Evolutionary conservation across 2,888 invertebrate genomes (phyloP), one percentile per base, ranked within the genome.

Genomic region (Darwinula stevensoni): DNA sequence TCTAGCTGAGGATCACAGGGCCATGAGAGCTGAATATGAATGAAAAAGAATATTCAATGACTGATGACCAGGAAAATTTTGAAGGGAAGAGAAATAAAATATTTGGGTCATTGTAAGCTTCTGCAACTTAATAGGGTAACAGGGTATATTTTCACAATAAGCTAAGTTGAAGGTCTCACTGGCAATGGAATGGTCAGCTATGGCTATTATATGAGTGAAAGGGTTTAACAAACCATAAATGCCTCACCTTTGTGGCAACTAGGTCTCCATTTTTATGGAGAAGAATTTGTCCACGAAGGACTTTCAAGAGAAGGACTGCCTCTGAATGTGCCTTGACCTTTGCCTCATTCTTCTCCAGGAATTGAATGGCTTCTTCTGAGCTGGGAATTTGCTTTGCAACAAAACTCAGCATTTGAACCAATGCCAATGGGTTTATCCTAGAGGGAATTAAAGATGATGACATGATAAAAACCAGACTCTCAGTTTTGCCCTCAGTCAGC

Each of bases 371-470:
- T 42, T 76, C 75, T 36, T 68, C 67, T 41, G 76, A 72, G 43
- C 82, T 70, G 40, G 57, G 52, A 44, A 65, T 72, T 43, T 82
- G 76, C 31, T 67, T 63, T 2, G 74, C 61, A 12, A 37, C 36
- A n/a, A 34, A 36, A 6, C 34, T 37, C 3, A 82, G 62, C 34
- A 94, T 82, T 58, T 94, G 84, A 18, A 84, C 73, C 39, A 91
- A 52, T 0, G 86, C 76, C 30, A 91, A 57, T 0, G 84, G 78
- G 53, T 88, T 94, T 39, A 91, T 84, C 52, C 86, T 84, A 53
- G 27, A n/a, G n/a, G n/a, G n/a, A n/a, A n/a, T n/a, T n/a, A 18
- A 36, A 12, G 15, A 2, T 47, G 41, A 34, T 28, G 14, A 14
- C 6, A 5, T 28, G 13, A 9, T 22, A 22, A 22, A 22, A 22